Conservation (phyloP, 2,888 invertebrate genomes). For the Molanna angustata region DNA sequence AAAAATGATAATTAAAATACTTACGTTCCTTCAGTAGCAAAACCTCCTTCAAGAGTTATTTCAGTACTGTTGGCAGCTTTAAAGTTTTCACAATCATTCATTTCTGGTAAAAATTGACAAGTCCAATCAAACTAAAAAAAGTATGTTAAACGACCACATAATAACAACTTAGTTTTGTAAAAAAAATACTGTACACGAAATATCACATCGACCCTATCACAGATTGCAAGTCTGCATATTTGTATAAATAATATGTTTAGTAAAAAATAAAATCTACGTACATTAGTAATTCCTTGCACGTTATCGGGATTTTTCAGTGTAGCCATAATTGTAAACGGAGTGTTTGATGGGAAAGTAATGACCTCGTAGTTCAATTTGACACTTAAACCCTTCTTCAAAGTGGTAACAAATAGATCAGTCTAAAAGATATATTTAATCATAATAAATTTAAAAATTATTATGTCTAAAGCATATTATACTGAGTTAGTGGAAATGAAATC, state of each 20-base stretch:
- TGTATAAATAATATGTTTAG: not conserved
- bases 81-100: slow-evolving; percentile 25
- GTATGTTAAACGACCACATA: not conserved
- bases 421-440: slow-evolving; percentile 19
- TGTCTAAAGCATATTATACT: too few relatives aligned
- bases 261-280: slow-evolving; percentile 7
- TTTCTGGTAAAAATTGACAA: slow-evolving; percentile 20
- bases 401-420: slow-evolving; percentile 24
- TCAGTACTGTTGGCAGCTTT: slow-evolving; percentile 21
- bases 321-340: slow-evolving; percentile 20
- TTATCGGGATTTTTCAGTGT: slow-evolving; percentile 28
- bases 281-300: slow-evolving; percentile 22
- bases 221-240: too few relatives aligned
- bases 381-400: slow-evolving; percentile 20
- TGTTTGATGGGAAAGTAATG: slow-evolving; percentile 13
- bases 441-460: too few relatives aligned
- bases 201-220: too few relatives aligned
- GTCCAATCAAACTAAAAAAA: slow-evolving; percentile 28
- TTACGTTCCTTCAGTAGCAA: slow-evolving; percentile 28
- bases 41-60: slow-evolving; percentile 26
- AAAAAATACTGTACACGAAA: not conserved
- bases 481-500: too few relatives aligned
- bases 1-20: slow-evolving; percentile 2
- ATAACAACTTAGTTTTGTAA: not conserved
- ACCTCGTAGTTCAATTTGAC: slow-evolving; percentile 24